A percentile compares a stretch with the other conserved stretches of the same genome.
Evolutionary conservation across 2,797 vertebrate species (phyloP).

Genomic region (Gambelia wislizenii): DNA sequence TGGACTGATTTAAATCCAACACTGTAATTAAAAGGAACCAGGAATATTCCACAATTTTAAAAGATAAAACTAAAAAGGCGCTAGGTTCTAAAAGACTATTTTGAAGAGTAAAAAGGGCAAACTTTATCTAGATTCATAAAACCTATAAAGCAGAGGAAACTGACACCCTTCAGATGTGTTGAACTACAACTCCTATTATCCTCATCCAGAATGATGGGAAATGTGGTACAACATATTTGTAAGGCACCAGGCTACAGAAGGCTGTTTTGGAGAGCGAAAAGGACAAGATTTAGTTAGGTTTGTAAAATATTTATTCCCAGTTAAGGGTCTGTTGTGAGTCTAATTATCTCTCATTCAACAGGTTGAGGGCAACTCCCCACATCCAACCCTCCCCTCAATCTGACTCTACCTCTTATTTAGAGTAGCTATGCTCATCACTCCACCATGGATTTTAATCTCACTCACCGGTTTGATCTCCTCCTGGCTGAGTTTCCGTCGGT

Average conservation of each 20-base stretch:
- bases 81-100: too few species aligned
- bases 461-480: constrained; percentile 91
- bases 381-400: not conserved
- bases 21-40: not conserved
- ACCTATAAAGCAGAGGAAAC: not conserved
- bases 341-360: too few species aligned
- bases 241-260: not conserved
- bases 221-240: not conserved
- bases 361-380: not conserved
- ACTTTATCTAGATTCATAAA: too few species aligned
- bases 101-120: too few species aligned
- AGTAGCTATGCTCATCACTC: not conserved
- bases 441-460: not conserved
- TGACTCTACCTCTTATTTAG: not conserved
- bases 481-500: constrained; percentile 86
- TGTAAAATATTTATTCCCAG: not conserved
- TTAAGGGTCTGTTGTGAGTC: not conserved
- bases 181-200: not conserved
- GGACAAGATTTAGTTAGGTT: not conserved
- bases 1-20: not conserved
- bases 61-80: not conserved
- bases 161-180: not conserved
- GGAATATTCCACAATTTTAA: not conserved
- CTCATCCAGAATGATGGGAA: not conserved
- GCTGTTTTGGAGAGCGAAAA: not conserved